Base-by-base conservation (phyloP, 2,797 vertebrate species). In the Limnodromus scolopaceus region DNA sequence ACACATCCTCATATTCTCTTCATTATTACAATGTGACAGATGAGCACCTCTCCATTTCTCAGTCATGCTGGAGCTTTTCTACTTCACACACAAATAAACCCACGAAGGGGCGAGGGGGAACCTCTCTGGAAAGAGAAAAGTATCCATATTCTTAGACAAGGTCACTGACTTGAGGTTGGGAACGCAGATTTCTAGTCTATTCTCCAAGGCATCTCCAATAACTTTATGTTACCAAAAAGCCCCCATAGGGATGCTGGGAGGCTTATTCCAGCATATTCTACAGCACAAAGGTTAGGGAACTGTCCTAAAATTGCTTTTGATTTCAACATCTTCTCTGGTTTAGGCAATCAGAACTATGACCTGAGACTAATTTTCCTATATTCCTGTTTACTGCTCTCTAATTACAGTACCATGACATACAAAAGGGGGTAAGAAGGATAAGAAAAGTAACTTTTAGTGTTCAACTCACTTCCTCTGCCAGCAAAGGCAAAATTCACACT, bases 51-150 rank as follows among this genome's bases (percentile, higher is more conserved):
- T 76, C 32, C 53, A 5, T 51, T 84, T 65, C 51, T 65, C 32
- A 34, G 25, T 81, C 11, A 8, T 25, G n/a, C 16, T 48, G 24
- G 12, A 48, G 23, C 16, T 81, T 58, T 76, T 80, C 80, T 63
- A 28, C 41, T 64, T 79, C 45, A 58, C 22, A 46, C 6, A 57
- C 27, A 72, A 46, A 76, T 16, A 53, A 49, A 51, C 8, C 20
- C 20, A 38, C 1, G 3, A 3, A 13, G 13, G 6, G 6, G 1
- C 4, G 8, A 27, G 15, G 3, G 2, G 1, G 4, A 7, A 34
- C n/a, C 14, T 28, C 38, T 57, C 49, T 46, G 43, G 16, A 46
- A 58, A 74, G 48, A 55, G 10, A 17, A 15, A 53, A 64, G 13
- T 18, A 53, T 46, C 11, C 45, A 17, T 22, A 39, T 25, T 80